Evolutionary conservation across 2,888 invertebrate species (phyloP), one percentile per base, ranked within the genome.

Genomic region (Drosophila macrospina): DNA sequence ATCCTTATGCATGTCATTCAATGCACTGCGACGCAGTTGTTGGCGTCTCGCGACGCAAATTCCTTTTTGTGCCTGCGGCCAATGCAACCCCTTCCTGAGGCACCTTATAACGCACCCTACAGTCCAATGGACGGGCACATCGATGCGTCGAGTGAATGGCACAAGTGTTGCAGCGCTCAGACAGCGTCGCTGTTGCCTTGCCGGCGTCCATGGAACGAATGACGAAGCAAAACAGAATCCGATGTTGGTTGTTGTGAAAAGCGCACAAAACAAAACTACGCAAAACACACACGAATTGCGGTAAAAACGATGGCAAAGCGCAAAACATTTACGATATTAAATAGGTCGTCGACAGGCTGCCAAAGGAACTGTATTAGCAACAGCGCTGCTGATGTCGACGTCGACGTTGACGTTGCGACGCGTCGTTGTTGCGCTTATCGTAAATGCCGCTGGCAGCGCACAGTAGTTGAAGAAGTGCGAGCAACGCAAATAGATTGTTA

Each of bases 171-270:
- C 26, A 69, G 73, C 39, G 54, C 26, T 8, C 61, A 30, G 60
- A 0, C 32, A 10, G 39, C 4, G 64, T 69, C 57, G 37, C 13
- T 4, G 11, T 8, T 11, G 64, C 34, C 41, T 34, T 26, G 66
- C 55, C 74, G 47, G 66, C 52, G 36, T 52, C 8, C 13, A 26
- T 15, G 32, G 34, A 32, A 61, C 75, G 82, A 86, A 82, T 39
- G 65, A 37, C 30, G 44, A 65, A 86, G 66, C 82, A 82, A 82
- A 82, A 82, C 82, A 82, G 85, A 82, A 81, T 84, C 66, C 74
- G 71, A 74, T 73, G 78, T 80, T 81, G 62, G 62, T 75, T 86
- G 86, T 82, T 86, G 87, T 84, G 82, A 82, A 82, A 66, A 47
- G 69, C 20, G 67, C 68, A 75, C 79, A 85, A 85, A 85, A 72